Conservation (phyloP, 2,797 vertebrate species). For the Moxostoma hubbsi region DNA sequence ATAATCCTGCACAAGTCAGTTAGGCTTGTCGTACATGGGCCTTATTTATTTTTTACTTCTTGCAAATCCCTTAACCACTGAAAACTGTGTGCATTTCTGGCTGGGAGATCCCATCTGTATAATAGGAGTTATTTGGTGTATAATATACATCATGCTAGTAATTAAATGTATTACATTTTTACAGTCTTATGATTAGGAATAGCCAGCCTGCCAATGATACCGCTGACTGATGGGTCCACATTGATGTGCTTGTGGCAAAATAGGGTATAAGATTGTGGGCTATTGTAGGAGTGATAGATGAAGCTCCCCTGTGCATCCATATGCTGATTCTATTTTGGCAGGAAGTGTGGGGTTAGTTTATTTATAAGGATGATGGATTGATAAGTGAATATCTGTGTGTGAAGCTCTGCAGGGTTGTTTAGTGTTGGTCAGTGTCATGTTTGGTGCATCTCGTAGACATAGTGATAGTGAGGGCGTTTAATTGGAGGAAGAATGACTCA, state of each 20-base stretch:
- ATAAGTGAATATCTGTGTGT: constrained; percentile 46
- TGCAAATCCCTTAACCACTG: constrained; percentile 1
- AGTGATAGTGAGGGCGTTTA: constrained; percentile 17
- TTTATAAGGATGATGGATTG: constrained; percentile 55
- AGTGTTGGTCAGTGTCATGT: constrained; percentile 18
- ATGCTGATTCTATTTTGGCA: constrained; percentile 47
- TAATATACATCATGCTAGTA: constrained; percentile 8
- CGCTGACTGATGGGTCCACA: constrained; percentile 25
- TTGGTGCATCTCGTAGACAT: constrained; percentile 27
- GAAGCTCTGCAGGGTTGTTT: constrained; percentile 20
- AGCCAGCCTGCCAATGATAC: constrained; percentile 14
- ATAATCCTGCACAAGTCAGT: too few species aligned
- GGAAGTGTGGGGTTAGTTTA: constrained; percentile 41
- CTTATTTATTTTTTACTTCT: constrained; percentile 30
- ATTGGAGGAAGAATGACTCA: constrained; percentile 22
- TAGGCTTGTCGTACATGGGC: too few species aligned
- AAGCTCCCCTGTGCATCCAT: constrained; percentile 43
- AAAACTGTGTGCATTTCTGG: background rate
- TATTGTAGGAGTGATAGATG: constrained; percentile 52
- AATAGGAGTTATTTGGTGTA: background rate
- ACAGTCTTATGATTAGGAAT: constrained; percentile 2
- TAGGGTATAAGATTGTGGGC: constrained; percentile 36
- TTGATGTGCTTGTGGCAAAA: constrained; percentile 29
- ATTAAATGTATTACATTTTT: constrained; percentile 19
- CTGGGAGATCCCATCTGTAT: background rate